These are phyloP conservation scores for Cotesia glomerata DNA, from an alignment of 1,140 invertebrate species.

Conservation along the genomic window DNA sequence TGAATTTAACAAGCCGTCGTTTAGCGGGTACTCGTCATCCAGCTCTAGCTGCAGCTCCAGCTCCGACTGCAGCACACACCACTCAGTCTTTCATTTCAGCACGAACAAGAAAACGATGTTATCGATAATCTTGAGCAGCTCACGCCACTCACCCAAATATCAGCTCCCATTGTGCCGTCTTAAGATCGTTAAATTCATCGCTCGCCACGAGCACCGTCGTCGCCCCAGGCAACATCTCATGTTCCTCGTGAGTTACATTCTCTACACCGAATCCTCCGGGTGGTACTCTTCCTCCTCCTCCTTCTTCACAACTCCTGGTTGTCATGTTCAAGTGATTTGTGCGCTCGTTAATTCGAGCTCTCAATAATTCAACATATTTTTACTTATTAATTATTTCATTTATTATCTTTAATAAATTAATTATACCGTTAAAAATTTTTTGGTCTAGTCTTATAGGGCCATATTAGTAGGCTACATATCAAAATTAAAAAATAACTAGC, in stretches of 20 bases:
- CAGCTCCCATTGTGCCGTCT: neutral
- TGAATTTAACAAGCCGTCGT: conserved; percentile 18
- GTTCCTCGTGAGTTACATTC: conserved; percentile 5
- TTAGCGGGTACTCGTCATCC: neutral
- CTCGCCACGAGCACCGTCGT: neutral
- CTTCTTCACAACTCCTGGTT: neutral
- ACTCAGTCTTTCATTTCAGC: no score
- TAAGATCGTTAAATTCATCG: conserved; percentile 1
- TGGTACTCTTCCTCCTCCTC: neutral
- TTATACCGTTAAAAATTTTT: no score
- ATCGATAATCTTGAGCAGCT: conserved; percentile 9
- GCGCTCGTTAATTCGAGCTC: no score
- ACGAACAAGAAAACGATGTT: conserved; percentile 17
- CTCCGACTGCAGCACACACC: no score
- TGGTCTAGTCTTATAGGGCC: no score
- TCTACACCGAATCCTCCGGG: neutral
- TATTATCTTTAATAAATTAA: no score
- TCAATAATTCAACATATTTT: no score
- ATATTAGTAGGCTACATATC: no score
- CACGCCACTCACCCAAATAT: conserved; percentile 1
- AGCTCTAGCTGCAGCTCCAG: no score
- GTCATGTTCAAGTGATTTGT: neutral
- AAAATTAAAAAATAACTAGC: no score
- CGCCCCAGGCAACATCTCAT: neutral
- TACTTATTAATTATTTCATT: no score